A percentile compares a stretch with the other conserved stretches of the same genome.
Conservation (phyloP, 2,113 vertebrate genomes). For the Xyliphius kryptos region DNA sequence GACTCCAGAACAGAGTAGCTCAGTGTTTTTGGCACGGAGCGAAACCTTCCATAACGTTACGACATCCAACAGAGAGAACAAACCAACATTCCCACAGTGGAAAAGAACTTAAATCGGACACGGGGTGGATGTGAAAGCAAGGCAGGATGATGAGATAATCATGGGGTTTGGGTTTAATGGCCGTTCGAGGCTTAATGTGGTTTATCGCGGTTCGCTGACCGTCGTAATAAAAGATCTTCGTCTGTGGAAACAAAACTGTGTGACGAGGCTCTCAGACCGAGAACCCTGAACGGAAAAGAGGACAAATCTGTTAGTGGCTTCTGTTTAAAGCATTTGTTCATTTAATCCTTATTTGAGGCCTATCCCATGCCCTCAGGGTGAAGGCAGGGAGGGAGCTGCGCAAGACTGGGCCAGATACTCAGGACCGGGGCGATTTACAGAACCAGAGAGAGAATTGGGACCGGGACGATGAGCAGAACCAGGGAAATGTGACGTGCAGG, state of each 20-base stretch:
- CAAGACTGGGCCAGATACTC: too few species aligned
- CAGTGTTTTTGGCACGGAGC: slow-evolving; percentile 23
- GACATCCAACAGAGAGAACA: slow-evolving; percentile 35
- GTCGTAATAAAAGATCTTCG: slow-evolving; percentile 13
- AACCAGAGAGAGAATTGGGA: too few species aligned
- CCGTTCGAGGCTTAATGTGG: slow-evolving; percentile 6
- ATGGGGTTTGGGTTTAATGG: slow-evolving; percentile 6
- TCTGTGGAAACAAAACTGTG: slow-evolving; percentile 5
- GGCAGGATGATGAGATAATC: slow-evolving; percentile 1
- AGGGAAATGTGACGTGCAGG: too few species aligned
- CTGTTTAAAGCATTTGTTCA: too few species aligned
- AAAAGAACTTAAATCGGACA: slow-evolving; percentile 25
- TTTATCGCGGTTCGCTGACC: slow-evolving; percentile 20
- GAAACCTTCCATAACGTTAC: slow-evolving; percentile 34
- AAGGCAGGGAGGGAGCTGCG: too few species aligned
- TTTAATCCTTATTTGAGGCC: too few species aligned
- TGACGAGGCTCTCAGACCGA: background rate
- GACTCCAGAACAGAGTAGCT: slow-evolving; percentile 27
- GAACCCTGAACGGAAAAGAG: slow-evolving; percentile 1
- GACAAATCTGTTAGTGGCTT: background rate
- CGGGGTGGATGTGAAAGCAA: background rate
- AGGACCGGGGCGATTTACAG: too few species aligned
- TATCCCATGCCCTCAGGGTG: too few species aligned
- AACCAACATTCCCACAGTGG: slow-evolving; percentile 36
- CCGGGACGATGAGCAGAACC: too few species aligned